Conservation (phyloP, 2,797 vertebrate species). For the Parauchenoglanis ngamensis region DNA sequence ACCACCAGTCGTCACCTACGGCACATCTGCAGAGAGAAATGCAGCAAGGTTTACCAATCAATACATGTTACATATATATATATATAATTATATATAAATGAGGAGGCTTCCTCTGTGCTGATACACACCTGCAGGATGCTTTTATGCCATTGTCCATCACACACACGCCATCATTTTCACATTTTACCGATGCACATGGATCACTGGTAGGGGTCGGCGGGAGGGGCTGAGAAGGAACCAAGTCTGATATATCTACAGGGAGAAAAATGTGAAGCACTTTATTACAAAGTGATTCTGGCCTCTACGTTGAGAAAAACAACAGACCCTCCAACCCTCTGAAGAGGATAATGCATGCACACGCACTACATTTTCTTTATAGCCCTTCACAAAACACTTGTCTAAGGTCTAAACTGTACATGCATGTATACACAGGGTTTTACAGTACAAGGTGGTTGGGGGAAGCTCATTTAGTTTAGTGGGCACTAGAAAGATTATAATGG, state of each 20-base stretch:
- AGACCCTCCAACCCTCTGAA: background rate
- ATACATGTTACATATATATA: background rate
- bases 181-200: conserved; percentile 25
- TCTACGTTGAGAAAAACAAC: background rate
- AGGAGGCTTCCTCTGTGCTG: background rate
- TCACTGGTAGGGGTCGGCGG: conserved; percentile 6
- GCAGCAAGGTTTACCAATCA: background rate
- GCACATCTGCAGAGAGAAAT: conserved; percentile 74
- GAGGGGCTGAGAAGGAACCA: conserved; percentile 39
- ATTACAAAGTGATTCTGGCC: background rate
- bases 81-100: too few species aligned
- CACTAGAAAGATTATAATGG: background rate
- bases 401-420: background rate
- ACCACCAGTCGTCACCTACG: conserved; percentile 82
- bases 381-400: background rate
- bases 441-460: background rate
- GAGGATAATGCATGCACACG: too few species aligned
- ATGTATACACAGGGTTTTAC: background rate
- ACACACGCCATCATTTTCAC: conserved; percentile 49
- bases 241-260: conserved; percentile 52
- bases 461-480: background rate
- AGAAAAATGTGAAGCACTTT: background rate
- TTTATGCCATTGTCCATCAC: background rate
- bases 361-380: background rate
- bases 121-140: conserved; percentile 52